Evolutionary conservation across 2,797 vertebrate genomes (phyloP).

Genomic region (Trematomus bernacchii): DNA sequence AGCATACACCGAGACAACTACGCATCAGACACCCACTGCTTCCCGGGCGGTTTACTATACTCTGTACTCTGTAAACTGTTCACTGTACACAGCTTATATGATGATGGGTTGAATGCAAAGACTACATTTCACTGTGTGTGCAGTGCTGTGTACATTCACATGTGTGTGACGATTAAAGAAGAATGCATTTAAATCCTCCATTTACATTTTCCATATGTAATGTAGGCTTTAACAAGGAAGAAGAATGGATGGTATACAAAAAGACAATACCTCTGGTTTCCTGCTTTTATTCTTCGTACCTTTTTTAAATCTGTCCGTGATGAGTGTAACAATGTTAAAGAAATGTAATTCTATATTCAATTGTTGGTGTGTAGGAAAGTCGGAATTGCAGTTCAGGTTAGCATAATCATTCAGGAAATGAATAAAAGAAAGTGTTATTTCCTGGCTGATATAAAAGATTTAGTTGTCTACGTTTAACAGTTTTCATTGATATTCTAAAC

Average conservation of each 20-base stretch:
- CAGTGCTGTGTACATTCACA: no score
- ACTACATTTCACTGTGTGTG: no score
- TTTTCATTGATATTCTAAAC: not conserved
- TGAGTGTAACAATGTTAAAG: not conserved
- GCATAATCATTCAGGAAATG: not conserved
- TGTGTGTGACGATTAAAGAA: no score
- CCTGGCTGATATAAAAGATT: not conserved
- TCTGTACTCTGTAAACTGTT: no score
- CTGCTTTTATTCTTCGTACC: conserved; percentile 8
- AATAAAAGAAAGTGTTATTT: conserved; percentile 13
- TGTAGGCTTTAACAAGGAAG: not conserved
- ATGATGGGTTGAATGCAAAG: no score
- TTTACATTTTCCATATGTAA: not conserved
- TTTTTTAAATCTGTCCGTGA: not conserved
- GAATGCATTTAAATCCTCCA: no score
- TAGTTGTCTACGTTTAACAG: not conserved
- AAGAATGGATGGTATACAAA: not conserved
- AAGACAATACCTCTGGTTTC: not conserved
- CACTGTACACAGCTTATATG: no score
- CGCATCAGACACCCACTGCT: no score
- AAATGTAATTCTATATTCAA: not conserved
- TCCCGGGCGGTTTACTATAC: no score
- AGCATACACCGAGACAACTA: no score
- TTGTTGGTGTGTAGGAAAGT: not conserved
- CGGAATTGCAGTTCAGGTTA: not conserved